Evolutionary conservation across 2,797 vertebrate species (phyloP).

Genomic region (Florisuga fusca): DNA sequence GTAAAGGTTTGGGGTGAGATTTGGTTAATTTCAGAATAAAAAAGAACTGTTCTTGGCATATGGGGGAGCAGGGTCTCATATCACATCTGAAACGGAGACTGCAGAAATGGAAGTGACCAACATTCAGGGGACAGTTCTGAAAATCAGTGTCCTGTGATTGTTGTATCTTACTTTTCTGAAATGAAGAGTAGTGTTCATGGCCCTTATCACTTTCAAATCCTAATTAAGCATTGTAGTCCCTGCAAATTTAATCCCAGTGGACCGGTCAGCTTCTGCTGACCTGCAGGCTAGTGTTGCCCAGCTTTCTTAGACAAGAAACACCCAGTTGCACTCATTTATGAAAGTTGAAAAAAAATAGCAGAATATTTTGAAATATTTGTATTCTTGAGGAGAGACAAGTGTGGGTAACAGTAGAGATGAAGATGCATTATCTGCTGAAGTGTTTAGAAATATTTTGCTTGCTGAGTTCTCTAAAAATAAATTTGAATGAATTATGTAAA

Average conservation of each 20-base stretch:
- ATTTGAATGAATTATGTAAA: not conserved
- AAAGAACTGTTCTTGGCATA: not conserved
- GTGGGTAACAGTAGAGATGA: not conserved
- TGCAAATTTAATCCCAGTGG: not conserved
- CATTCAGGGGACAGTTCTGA: not conserved
- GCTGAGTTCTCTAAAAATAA: slow-evolving; percentile 24
- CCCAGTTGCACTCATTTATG: not conserved
- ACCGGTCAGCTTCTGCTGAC: not conserved
- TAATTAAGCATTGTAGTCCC: not conserved
- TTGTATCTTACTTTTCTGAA: not conserved
- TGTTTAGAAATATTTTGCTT: slow-evolving; percentile 19
- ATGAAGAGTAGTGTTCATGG: not conserved
- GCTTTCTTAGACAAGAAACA: not conserved
- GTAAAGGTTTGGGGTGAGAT: not conserved
- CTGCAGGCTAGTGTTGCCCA: not conserved
- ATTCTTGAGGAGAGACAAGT: not conserved
- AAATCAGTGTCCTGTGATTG: not conserved
- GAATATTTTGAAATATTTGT: not conserved
- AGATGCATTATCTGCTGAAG: not conserved
- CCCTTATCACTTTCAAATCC: not conserved
- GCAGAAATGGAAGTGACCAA: not conserved
- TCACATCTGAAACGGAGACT: not conserved
- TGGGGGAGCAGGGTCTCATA: accelerated
- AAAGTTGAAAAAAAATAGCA: not conserved
- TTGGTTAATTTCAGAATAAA: not conserved